Evolutionary conservation across 2,113 vertebrate genomes (phyloP), one percentile per base, ranked within the genome.

Genomic region (Mustela nigripes): DNA sequence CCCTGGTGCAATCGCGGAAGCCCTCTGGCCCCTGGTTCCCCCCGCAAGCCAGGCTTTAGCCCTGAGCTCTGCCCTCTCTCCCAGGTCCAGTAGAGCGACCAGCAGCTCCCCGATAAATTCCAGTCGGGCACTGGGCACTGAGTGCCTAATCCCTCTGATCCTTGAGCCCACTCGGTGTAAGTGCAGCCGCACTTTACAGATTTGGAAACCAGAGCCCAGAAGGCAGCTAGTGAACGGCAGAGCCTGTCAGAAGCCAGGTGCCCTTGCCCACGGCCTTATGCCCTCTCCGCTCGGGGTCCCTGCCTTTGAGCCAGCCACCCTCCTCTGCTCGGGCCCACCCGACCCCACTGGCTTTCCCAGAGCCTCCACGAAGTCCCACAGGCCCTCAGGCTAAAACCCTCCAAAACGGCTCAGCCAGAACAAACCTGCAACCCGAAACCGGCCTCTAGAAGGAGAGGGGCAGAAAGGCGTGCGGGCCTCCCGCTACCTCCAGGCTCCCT

Each of bases 231-330:
- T 9, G 53, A 85, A 18, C 4, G 5, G 10, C 36, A 42, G 4
- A 42, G 16, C 60, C 28, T 9, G 0, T 33, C 8, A 16, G 48
- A 39, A 78, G 39, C 31, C 16, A 2, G 8, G 33, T 22, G 24
- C n/a, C 16, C 88, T 65, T 15, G 56, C n/a, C 3, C 0, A 39
- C 0, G 2, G 7, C 26, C 19, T 11, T 0, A 0, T 9, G 71
- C 36, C 36, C 6, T 9, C 48, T 2, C 0, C 16, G 21, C 69
- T 22, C 11, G 36, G 31, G 39, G 31, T 53, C 26, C 11, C 24
- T 50, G 67, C 22, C 50, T 26, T 21, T 22, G 62, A 42, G 7
- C 48, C 11, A 3, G n/a, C 45, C 10, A 4, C 19, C 10, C 22
- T 81, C 50, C 48, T 45, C 50, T 19, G 4, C 33, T 45, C 18